These are phyloP conservation scores for Drosophila affinis DNA, from an alignment of 2,888 invertebrate species.

Conservation along the genomic window DNA sequence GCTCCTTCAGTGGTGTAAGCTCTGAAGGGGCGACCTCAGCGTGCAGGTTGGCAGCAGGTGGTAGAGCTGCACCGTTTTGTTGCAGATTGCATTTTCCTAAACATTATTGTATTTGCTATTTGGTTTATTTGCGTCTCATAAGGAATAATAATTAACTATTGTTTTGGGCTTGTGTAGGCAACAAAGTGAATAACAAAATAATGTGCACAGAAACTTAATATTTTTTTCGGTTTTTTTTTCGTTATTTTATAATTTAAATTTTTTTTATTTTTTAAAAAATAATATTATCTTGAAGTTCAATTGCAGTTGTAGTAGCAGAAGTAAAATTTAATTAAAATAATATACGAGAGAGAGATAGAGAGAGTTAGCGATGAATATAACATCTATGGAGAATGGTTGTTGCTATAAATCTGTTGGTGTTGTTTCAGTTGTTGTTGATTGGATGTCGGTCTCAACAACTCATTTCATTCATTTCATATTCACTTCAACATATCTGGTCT, in stretches of 20 bases:
- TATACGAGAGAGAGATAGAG: constrained; percentile 83
- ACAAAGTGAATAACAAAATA: constrained; percentile 63
- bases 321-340: constrained; percentile 83
- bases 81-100: constrained; percentile 22
- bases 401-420: constrained; percentile 80
- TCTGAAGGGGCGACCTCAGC: constrained; percentile 5
- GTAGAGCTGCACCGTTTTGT: background rate
- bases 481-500: constrained; percentile 83
- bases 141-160: constrained; percentile 42
- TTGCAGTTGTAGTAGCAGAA: constrained; percentile 83
- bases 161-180: constrained; percentile 18
- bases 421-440: constrained; percentile 64
- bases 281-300: constrained; percentile 81
- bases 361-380: constrained; percentile 82
- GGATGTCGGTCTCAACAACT: constrained; percentile 45
- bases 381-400: constrained; percentile 83
- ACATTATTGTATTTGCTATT: constrained; percentile 52
- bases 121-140: constrained; percentile 67
- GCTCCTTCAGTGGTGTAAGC: constrained; percentile 18
- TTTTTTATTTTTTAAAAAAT: constrained; percentile 80
- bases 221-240: constrained; percentile 69
- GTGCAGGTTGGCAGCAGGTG: background rate
- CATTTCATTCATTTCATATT: constrained; percentile 67
- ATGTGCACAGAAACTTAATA: constrained; percentile 52
- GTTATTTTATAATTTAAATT: constrained; percentile 81